A percentile compares a stretch with the other conserved stretches of the same genome.
Conservation (phyloP, 2,797 vertebrate species). For the Pseudocheirus occidentalis region DNA sequence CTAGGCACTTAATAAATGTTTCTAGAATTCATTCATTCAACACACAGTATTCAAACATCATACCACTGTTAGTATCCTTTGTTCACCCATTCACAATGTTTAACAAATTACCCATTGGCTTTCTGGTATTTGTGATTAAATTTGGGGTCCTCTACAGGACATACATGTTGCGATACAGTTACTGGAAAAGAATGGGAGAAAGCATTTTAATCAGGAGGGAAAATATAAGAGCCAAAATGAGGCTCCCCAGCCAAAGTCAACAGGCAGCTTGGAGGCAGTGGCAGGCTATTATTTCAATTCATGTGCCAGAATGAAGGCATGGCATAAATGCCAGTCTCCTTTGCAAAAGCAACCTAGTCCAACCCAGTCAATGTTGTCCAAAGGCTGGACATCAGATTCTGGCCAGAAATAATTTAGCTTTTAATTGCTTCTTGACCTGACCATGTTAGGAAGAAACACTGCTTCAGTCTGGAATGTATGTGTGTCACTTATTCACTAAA, state of each 20-base stretch:
- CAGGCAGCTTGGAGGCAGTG: conserved; percentile 50
- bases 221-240: conserved; percentile 24
- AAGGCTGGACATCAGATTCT: not conserved
- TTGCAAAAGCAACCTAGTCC: conserved; percentile 28
- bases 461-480: not conserved
- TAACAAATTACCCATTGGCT: not conserved
- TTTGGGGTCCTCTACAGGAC: conserved; percentile 17
- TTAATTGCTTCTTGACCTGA: not conserved
- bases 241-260: conserved; percentile 63
- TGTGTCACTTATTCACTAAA: not conserved
- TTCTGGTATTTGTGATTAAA: conserved; percentile 23
- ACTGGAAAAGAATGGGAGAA: conserved; percentile 48
- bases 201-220: not conserved
- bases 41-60: not conserved
- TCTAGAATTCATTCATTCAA: not conserved
- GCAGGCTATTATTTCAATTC: conserved; percentile 7
- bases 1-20: conserved; percentile 6
- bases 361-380: not conserved
- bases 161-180: conserved; percentile 10
- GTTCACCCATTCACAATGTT: not conserved
- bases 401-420: not conserved
- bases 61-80: not conserved
- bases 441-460: not conserved
- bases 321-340: conserved; percentile 28
- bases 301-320: not conserved